phyloP scores from a whole-genome alignment of 2,113 vertebrate species.

The Seriola quinqueradiata region DNA sequence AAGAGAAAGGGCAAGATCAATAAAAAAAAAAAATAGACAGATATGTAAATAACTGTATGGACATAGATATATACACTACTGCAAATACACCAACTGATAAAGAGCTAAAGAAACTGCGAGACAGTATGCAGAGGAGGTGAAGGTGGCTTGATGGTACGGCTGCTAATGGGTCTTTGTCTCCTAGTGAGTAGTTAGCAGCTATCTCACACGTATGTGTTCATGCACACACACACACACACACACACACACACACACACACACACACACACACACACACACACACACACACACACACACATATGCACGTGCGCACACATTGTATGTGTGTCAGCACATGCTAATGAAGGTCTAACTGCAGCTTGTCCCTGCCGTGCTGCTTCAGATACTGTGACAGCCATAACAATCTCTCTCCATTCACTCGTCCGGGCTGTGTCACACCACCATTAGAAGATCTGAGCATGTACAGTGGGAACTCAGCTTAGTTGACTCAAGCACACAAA shows the following conservation, averaged over 20 bases:
- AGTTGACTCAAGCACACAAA: conserved; percentile 35
- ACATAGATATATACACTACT: not conserved
- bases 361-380: conserved; percentile 17
- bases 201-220: not conserved
- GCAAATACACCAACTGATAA: conserved; percentile 9
- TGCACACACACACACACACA: not conserved
- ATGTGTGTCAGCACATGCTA: conserved; percentile 31
- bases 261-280: too few relatives aligned
- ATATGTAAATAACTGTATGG: not conserved
- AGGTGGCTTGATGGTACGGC: not conserved
- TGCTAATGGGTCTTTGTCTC: conserved; percentile 46
- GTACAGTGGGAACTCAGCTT: conserved; percentile 26
- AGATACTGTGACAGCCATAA: conserved; percentile 16
- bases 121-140: conserved; percentile 20
- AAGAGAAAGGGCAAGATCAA: not conserved
- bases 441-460: conserved; percentile 44
- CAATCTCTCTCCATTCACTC: conserved; percentile 1
- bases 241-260: not conserved
- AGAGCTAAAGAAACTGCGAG: conserved; percentile 6
- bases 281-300: too few relatives aligned
- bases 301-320: not conserved
- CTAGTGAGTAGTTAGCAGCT: conserved; percentile 29
- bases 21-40: not conserved
- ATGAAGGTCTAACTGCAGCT: conserved; percentile 56
- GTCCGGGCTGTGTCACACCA: conserved; percentile 39